These are phyloP conservation scores for Sarcophilus harrisii DNA, from an alignment of 2,797 vertebrate species.

Conservation along the genomic window DNA sequence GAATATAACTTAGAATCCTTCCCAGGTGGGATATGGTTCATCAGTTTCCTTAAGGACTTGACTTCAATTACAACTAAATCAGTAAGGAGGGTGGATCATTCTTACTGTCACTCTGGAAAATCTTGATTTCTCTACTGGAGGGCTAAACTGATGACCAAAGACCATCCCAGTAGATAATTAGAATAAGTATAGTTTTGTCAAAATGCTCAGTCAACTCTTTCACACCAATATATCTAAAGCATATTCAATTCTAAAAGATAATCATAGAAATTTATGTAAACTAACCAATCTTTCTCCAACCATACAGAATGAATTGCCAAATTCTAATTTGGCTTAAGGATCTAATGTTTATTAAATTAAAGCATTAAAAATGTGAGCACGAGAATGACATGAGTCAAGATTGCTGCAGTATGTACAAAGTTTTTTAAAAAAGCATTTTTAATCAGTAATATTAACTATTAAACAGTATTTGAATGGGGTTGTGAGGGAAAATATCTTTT, in stretches of 20 bases:
- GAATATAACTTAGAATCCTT: slow-evolving; percentile 69
- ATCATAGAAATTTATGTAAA: neutral
- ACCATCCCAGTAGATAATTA: neutral
- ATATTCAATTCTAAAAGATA: fast-evolving
- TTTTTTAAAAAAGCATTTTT: neutral
- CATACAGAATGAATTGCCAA: neutral
- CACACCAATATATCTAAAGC: neutral
- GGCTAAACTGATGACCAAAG: neutral
- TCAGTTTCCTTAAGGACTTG: slow-evolving; percentile 41
- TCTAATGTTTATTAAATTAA: neutral
- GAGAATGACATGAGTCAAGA: neutral
- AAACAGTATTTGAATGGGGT: neutral
- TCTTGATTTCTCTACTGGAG: neutral
- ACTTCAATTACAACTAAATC: slow-evolving; percentile 74
- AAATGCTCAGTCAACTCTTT: neutral
- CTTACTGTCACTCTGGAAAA: slow-evolving; percentile 64
- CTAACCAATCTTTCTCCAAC: neutral
- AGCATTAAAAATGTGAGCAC: neutral
- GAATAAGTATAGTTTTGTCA: neutral
- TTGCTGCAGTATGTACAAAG: neutral
- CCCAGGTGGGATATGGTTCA: neutral
- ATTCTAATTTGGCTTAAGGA: neutral
- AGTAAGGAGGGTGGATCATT: slow-evolving; percentile 50
- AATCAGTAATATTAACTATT: neutral
- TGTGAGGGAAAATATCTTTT: neutral